A percentile compares a stretch with the other conserved stretches of the same genome.
Evolutionary conservation across 2,888 invertebrate species (phyloP).

Genomic region (Megamerina dolium): DNA sequence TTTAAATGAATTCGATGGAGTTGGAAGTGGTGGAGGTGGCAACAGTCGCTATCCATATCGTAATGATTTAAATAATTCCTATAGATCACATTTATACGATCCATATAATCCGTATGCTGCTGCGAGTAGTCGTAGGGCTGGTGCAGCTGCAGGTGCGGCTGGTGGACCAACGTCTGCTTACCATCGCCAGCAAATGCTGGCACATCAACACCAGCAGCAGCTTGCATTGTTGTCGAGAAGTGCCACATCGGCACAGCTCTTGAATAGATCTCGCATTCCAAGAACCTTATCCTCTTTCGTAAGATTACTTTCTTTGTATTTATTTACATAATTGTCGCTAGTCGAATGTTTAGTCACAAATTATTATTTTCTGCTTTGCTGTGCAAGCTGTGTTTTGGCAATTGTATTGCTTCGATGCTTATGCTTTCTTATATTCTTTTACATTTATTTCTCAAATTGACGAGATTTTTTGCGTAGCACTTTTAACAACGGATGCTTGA

Average conservation of each 20-base stretch:
- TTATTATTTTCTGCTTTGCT: neutral
- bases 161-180: slow-evolving; percentile 27
- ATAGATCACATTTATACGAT: slow-evolving; percentile 37
- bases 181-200: slow-evolving; percentile 34
- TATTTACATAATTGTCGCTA: slow-evolving; percentile 6
- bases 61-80: slow-evolving; percentile 20
- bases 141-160: slow-evolving; percentile 17
- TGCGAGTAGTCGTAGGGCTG: slow-evolving; percentile 23
- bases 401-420: too few species aligned
- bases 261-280: slow-evolving; percentile 52
- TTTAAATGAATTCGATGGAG: slow-evolving; percentile 22
- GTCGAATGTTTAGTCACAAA: neutral
- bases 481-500: too few species aligned
- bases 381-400: too few species aligned
- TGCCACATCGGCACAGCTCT: slow-evolving; percentile 52
- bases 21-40: slow-evolving; percentile 13
- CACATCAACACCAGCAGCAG: slow-evolving; percentile 28
- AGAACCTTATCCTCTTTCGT: slow-evolving; percentile 50
- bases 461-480: too few species aligned
- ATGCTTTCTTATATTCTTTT: too few species aligned
- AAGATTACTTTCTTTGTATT: slow-evolving; percentile 33
- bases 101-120: slow-evolving; percentile 27
- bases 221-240: slow-evolving; percentile 41
- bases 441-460: too few species aligned
- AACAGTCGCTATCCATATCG: slow-evolving; percentile 17